Base-by-base conservation (phyloP, 2,113 vertebrate genomes). In the Cynopterus brachyotis region DNA sequence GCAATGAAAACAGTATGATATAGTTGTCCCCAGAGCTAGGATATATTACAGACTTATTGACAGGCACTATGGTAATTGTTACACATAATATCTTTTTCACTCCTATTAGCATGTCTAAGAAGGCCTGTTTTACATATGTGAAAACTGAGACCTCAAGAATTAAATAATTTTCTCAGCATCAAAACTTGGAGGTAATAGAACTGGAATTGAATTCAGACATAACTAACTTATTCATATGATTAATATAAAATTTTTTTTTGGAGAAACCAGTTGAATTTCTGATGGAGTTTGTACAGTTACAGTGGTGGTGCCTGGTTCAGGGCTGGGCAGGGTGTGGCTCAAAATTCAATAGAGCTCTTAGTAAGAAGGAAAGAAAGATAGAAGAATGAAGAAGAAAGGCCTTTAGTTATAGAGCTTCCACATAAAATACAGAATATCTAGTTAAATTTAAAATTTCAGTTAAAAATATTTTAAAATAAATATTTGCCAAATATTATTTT, bases 381-480 rank as follows among this genome's bases (percentile, higher is more conserved):
- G 19, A 83, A 45, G 35, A 62, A 50, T 72, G 22, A 84, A 15
- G 2, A 62, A 17, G 70, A 55, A 75, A 86, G 11, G 57, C 1
- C 26, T 94, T 83, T 69, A 69, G 32, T 32, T 73, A 55, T 42
- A 37, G 9, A 47, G 6, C 40, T 88, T 13, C 35, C 37, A 70
- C 22, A 53, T 76, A 88, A 93, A 85, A 84, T 75, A 64, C 13
- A 96, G 42, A 20, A 91, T 64, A 15, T 28, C 26, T 69, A 42
- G 22, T 85, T 93, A 76, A 84, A 80, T 59, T 37, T 37, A 50
- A 3, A 87, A 91, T 47, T 90, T 55, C 35, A 90, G 45, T 90
- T 87, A 42, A 90, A 64, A 62, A 86, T 76, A n/a, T 55, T 94
- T 82, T 85, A 42, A 40, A 47, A 92, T 55, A 72, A 78, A 86